Base-by-base conservation (phyloP, 2,888 invertebrate species). In the Phaonia tiefii region DNA sequence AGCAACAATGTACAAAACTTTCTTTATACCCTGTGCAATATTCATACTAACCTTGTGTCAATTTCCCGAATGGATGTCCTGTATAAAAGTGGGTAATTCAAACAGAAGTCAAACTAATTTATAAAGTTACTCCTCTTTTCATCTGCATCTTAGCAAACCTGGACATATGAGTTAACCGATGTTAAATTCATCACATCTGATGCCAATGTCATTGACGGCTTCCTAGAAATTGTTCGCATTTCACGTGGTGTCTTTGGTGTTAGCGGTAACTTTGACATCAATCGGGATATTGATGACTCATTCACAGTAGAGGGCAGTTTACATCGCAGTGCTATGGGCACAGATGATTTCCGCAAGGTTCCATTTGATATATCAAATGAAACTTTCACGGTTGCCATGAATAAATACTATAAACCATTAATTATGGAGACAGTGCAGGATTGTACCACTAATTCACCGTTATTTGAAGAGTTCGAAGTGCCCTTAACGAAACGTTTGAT, bases 401-500 rank as follows among this genome's bases (percentile, higher is more conserved):
- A 72, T 72, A 60, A 22, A 49, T 39, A n/a, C 22, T 72, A 60
- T n/a, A 60, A 49, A 15, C 1, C 8, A 2, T 11, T 20, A 1
- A 0, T 72, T 2, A 72, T 72, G 60, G 37, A 72, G 0, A 49
- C 22, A n/a, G 7, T 72, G 8, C 44, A 5, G 13, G 46, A 60
- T 1, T 72, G 71, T 8, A 22, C 60, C 11, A 13, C 17, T 7
- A 13, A 46, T 25, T 4, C 31, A 13, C 37, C 37, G 1, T 4
- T 25, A 4, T 37, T 39, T 49, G 25, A 60, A 4, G 22, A 7
- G 15, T 72, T 72, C 15, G 31, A 49, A 22, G 22, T 42, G n/a
- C 71, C 71, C 0, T 31, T 72, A 1, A 60, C 71, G 10, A 49
- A 37, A 56, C 60, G 58, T 26, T 37, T 11, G 2, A 37, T 60